Evolutionary conservation across 2,113 vertebrate species (phyloP), one percentile per base, ranked within the genome.

Genomic region (Alosa alosa): DNA sequence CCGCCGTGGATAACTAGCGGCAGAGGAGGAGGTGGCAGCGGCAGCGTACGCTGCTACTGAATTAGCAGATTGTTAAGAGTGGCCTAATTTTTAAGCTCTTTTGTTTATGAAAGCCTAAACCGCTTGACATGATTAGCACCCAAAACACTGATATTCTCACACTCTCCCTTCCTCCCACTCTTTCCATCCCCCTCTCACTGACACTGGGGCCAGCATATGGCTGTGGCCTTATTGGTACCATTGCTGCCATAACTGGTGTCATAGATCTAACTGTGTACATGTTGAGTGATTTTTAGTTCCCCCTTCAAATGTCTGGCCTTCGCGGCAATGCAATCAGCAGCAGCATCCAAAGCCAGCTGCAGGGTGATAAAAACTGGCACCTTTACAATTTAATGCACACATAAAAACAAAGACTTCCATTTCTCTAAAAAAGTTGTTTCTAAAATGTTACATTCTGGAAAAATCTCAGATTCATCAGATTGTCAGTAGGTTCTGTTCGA

Each of bases 71-170:
- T 92, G 90, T 91, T 91, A 39, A 87, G 85, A 90, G 91, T 92
- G 94, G 89, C 90, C 91, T 93, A 90, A 91, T 92, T 91, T 92
- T 92, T 93, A 89, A 89, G 86, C 90, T 90, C 90, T 90, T 78
- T 91, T 94, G 91, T 92, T 93, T 91, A 93, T 85, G 89, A 93
- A 93, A 93, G 88, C 83, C 84, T 90, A 91, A 93, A 95, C 91
- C 86, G 91, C 93, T 90, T 86, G 83, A 89, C 88, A 81, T 96
- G 92, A 95, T 95, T 93, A 94, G 90, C 92, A 89, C 92, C 93
- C 94, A 88, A 87, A 93, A 92, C 78, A 55, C 90, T 91, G 90
- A 93, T 91, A 88, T 90, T 93, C 78, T 75, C 78, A 84, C 55
- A 75, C 86, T 25, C 36, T 78, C 36, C 22, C 52, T 86, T 86